A percentile compares a stretch with the other conserved stretches of the same genome.
Evolutionary conservation across 2,113 vertebrate species (phyloP).

Genomic region (Pelusios castaneus): DNA sequence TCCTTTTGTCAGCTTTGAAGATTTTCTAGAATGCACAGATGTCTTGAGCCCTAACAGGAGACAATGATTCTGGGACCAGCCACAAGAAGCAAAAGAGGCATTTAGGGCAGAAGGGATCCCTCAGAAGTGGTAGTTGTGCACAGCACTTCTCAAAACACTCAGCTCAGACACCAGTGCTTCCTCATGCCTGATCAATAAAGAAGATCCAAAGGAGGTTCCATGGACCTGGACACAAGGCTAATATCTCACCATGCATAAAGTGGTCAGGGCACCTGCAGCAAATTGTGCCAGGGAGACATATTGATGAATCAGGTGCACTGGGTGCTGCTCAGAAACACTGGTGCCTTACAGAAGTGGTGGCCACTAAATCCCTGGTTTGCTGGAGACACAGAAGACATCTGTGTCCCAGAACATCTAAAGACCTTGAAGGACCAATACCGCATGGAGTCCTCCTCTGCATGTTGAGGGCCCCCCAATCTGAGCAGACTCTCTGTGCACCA

Average conservation of each 20-base stretch:
- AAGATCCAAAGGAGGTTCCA: not conserved
- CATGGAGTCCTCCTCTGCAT: not conserved
- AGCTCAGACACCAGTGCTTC: not conserved
- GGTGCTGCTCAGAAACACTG: not conserved
- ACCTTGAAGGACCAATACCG: not conserved
- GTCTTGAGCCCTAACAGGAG: not conserved
- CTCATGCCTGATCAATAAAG: not conserved
- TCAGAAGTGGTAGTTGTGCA: not conserved
- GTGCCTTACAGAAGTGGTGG: not conserved
- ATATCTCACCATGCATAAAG: no score
- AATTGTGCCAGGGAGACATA: not conserved
- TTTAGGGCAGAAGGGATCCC: not conserved
- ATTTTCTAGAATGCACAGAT: not conserved
- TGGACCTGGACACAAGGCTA: no score
- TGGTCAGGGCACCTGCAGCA: not conserved
- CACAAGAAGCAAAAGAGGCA: not conserved
- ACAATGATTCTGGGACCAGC: not conserved
- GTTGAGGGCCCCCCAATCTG: not conserved
- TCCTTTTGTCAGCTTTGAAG: not conserved
- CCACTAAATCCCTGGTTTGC: not conserved
- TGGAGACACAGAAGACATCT: not conserved
- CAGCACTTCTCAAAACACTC: accelerated
- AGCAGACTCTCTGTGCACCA: not conserved
- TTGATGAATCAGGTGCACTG: not conserved
- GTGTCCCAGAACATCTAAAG: not conserved